Conservation (phyloP, 2,113 vertebrate species). For the Rostratula benghalensis region DNA sequence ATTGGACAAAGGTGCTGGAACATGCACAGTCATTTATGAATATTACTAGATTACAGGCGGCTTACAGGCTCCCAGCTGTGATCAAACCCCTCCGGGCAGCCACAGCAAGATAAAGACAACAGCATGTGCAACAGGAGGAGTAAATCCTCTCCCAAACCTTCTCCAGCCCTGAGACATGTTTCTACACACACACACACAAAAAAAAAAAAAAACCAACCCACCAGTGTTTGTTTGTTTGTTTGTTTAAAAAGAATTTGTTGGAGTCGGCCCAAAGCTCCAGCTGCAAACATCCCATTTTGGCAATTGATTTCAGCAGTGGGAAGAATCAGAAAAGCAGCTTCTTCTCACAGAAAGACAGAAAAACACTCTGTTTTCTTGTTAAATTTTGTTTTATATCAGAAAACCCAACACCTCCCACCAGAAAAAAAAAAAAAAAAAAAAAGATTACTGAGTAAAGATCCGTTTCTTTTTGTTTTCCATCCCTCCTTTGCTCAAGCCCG, state of each 20-base stretch:
- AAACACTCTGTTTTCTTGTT: accelerated
- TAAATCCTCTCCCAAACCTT: background rate
- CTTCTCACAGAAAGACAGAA: background rate
- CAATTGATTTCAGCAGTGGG: background rate
- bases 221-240: background rate
- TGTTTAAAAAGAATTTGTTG: background rate
- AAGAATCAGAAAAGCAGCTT: background rate
- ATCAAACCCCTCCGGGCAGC: background rate
- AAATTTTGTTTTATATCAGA: background rate
- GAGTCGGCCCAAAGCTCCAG: background rate
- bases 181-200: background rate
- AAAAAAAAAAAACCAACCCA: background rate
- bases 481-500: background rate
- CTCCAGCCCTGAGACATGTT: background rate
- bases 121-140: background rate
- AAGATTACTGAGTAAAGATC: background rate
- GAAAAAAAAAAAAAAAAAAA: background rate
- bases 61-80: background rate
- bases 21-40: background rate
- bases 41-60: background rate
- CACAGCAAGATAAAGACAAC: accelerated
- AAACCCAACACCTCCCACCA: background rate
- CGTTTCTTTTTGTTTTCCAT: background rate
- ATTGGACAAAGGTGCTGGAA: background rate
- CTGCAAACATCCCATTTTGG: background rate